Evolutionary conservation across 2,888 invertebrate genomes (phyloP), one percentile per base, ranked within the genome.

Genomic region (Lottia scabra): DNA sequence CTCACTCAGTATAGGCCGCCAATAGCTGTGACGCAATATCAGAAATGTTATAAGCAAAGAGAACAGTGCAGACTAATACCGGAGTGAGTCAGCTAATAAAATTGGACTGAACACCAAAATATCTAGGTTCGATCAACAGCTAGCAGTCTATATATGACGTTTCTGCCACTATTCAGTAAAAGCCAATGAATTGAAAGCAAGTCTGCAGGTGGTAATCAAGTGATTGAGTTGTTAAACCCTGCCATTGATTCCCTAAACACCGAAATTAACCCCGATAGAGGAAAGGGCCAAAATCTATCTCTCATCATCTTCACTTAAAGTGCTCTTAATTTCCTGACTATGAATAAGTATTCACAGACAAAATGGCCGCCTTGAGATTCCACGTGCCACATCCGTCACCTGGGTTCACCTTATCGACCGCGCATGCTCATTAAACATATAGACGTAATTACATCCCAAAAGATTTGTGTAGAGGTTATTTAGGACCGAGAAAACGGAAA

Each of bases 271-370:
- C 56, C 56, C 56, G 56, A 19, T 56, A 56, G 23, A 56, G 56
- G 56, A 56, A 56, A 23, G 56, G 56, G 56, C 56, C 19, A 56
- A 56, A 56, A 56, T 23, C 23, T 56, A 23, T 56, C 56, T 56
- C 56, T 23, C 56, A 23, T 56, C 56, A 23, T 56, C 56, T 56
- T 19, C 23, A 23, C 10, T 23, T 56, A 23, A 56, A 56, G 56
- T 56, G 23, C 19, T 19, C 23, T 56, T 56, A 10, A 56, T 56
- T 56, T 56, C 56, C 56, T 56, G 56, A 56, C 56, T 56, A 56
- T 56, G 56, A 56, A 56, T 56, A 56, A 56, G 56, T 23, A 56
- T 56, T 56, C 56, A 56, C 56, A 56, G 56, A 56, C 56, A 56
- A 56, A 56, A 56, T 56, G 56, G 56, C 56, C 56, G 56, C 13